Evolutionary conservation across 2,888 invertebrate species (phyloP), one percentile per base, ranked within the genome.

Genomic region (Tethea ocularis): DNA sequence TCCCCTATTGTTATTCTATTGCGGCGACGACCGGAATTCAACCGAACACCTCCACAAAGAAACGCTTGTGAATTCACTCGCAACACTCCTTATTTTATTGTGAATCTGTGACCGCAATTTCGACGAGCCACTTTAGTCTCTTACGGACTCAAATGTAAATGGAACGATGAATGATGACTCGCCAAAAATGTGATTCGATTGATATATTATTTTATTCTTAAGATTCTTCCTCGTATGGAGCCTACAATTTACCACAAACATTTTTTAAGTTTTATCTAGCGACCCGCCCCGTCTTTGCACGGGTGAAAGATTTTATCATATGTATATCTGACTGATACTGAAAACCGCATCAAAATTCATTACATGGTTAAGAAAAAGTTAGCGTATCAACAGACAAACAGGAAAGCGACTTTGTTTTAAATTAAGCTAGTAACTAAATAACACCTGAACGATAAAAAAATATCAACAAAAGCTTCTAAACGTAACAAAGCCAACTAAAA

Each of bases 51-150:
- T 80, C 78, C 72, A 77, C 78, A 78, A 80, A 82, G 82, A 80
- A 80, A 76, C 74, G 80, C 75, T 75, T 69, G 76, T 76, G 82
- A 83, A 83, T 86, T 83, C 79, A 83, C 82, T 81, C 75, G 76
- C 72, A 73, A 75, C 75, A 74, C 69, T 77, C 71, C 73, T 77
- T 79, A 82, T 82, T 86, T 86, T 84, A 87, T 85, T 84, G 84
- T 82, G 75, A 83, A 81, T 84, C 84, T 85, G 85, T 82, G 85
- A 84, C 82, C 82, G 77, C 78, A 81, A 75, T 82, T 80, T 80
- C 74, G 75, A 80, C 46, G 46, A 46, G 46, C 46, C 46, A 46
- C 46, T 46, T 46, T 46, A 46, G 17, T 58, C 58, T 51, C 55
- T 57, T 59, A 64, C 59, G 63, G 62, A 61, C 56, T 59, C 56